Evolutionary conservation across 1,140 invertebrate species (phyloP), one percentile per base, ranked within the genome.

Genomic region (Meloidogyne floridensis): DNA sequence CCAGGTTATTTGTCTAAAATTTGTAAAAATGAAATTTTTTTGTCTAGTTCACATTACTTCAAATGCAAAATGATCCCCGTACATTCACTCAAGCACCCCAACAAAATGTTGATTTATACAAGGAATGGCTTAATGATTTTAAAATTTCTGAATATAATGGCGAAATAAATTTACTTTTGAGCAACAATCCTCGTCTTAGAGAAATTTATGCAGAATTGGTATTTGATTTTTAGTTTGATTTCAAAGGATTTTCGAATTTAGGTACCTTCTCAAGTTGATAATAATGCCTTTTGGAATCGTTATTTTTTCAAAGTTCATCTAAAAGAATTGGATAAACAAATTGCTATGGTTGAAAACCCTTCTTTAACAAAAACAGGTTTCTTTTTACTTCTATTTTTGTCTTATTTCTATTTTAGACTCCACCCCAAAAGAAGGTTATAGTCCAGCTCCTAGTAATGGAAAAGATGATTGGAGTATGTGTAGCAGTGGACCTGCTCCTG

Each of bases 261-360:
- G 84, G 85, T 87, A n/a, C 86, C 86, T 15, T 43, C 77, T 7
- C 43, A 84, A 43, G 86, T 87, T 4, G 87, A 88, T 51, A 87
- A 87, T 79, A 32, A 81, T 79, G 86, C 86, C 9, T 87, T 87
- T 75, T 87, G 86, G 86, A 84, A 87, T 59, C 86, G 86, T 2
- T 87, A 87, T 73, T 87, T 87, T 71, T 87, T 87, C 78, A 87
- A 88, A 77, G 82, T 87, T 5, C 82, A 87, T 69, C 8, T 86
- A 13, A 65, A 79, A 18, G 85, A 86, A 79, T 32, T 87, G 53
- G 84, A 85, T 18, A 83, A 83, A 18, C 53, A 84, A 59, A 43
- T 69, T 13, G 51, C 81, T 13, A 15, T 54, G 7, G 72, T 43
- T 69, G 43, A 11, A 59, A 32, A 3, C 11, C n/a, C 71, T 42